Base-by-base conservation (phyloP, 2,797 vertebrate species). In the Xiphorhynchus erythropygius region DNA sequence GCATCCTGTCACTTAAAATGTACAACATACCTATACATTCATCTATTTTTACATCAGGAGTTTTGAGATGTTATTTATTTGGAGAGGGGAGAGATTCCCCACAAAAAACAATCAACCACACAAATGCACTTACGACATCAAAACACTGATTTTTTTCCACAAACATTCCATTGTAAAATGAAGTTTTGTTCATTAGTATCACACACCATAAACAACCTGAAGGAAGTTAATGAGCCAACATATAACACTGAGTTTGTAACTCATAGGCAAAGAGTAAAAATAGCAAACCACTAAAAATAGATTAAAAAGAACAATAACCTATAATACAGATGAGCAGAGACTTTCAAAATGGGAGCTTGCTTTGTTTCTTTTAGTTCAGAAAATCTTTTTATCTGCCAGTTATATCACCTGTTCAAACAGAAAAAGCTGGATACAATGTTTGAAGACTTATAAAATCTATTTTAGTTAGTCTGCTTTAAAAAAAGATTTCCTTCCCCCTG, bases 401-500 rank as follows among this genome's bases (percentile, higher is more conserved):
- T 89, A 35, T 27, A 78, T 77, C 76, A 85, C 79, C 65, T 86
- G 73, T 62, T 78, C 73, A 87, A 94, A 92, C 68, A 92, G 16
- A 83, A 81, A 80, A 85, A 80, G 30, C 4, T 2, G 30, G 83
- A 77, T 57, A 53, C 74, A 83, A 60, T 0, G 1, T 46, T 21
- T 56, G 28, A 91, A 81, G 44, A 44, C 33, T 85, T 68, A n/a
- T 5, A 68, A 94, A 87, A 78, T 64, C 57, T 80, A 28, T 80
- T 89, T 79, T 39, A 74, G 24, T 62, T 53, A 50, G 11, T 30
- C 37, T 47, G 14, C 39, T 69, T 62, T 9, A 62, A 82, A 77
- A 86, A 60, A 67, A 65, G 6, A 24, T 46, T 60, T 44, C 35
- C 46, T 80, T 84, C 41, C n/a, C 35, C 57, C 15, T 0, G 1